phyloP scores from a whole-genome alignment of 1,140 invertebrate species.

The Diabrotica undecimpunctata region DNA sequence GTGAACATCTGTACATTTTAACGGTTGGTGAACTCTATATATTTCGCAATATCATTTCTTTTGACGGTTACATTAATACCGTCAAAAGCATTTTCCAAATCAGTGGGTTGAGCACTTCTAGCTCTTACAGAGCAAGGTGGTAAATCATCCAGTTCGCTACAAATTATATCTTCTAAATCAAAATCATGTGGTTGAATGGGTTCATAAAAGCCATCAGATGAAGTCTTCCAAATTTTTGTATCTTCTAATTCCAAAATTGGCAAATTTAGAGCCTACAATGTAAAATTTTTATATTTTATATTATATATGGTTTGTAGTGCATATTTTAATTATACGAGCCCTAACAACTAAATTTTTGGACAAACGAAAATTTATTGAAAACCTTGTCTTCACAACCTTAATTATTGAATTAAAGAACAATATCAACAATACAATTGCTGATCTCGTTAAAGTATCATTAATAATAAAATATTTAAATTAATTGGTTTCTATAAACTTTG shows the following conservation, averaged over 20 bases:
- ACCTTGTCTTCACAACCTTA: too few relatives aligned
- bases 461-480: too few relatives aligned
- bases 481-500: too few relatives aligned
- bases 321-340: too few relatives aligned
- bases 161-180: conserved; percentile 16
- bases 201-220: conserved; percentile 33
- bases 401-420: too few relatives aligned
- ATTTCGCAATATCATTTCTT: conserved; percentile 32
- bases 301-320: too few relatives aligned
- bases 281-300: neutral
- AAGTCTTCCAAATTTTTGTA: conserved; percentile 41
- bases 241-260: conserved; percentile 51
- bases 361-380: too few relatives aligned
- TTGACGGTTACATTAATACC: conserved; percentile 30
- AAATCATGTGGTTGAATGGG: conserved; percentile 24
- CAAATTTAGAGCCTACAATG: conserved; percentile 48
- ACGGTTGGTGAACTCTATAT: conserved; percentile 28
- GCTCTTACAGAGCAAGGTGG: conserved; percentile 31
- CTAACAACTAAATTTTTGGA: too few relatives aligned
- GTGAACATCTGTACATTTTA: too few relatives aligned
- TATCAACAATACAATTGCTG: too few relatives aligned
- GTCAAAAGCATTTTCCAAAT: conserved; percentile 33
- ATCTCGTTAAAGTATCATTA: too few relatives aligned
- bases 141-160: conserved; percentile 28
- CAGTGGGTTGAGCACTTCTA: conserved; percentile 26